Evolutionary conservation across 2,888 invertebrate genomes (phyloP), one percentile per base, ranked within the genome.

Genomic region (Eristalis intricaria): DNA sequence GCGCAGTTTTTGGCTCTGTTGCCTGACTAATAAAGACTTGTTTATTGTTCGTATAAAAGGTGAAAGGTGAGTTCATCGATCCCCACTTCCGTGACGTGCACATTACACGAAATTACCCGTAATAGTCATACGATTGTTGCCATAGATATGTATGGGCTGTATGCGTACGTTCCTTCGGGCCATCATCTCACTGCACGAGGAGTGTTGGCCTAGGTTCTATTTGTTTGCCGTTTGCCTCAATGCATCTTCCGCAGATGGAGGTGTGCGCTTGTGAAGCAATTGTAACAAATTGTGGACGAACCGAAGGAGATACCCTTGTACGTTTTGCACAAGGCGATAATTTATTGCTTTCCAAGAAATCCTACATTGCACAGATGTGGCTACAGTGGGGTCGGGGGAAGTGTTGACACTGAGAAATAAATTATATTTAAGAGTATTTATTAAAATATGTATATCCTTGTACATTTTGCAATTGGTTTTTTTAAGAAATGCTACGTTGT

Each of bases 31-130:
- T 81, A 85, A 85, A 66, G 65, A 58, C 63, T 75, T 78, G 35
- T 75, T 66, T 86, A 66, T 79, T 78, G 75, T 75, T 75, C 70
- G 50, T 50, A 75, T 58, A 50, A 75, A 83, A 86, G 86, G 86
- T 79, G 86, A 86, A 83, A 79, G 83, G 78, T 86, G 82, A 86
- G 83, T 75, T 83, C 83, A 65, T 78, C 86, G 82, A 78, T 86
- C 71, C 58, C 43, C 70, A 15, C 66, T 56, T 71, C 74, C 77
- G 66, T 82, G 76, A 71, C 60, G 76, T 32, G 50, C 63, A 77
- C 76, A 71, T 77, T 77, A 60, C 60, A 70, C 60, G 40, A 64
- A 77, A 86, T 78, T 86, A 82, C 60, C 56, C 32, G 64, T 74
- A 82, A 86, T 66, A 82, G 74, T 38, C 26, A 13, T 78, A 74